phyloP scores from a whole-genome alignment of 2,113 vertebrate species.

The Typhlomys cinereus region DNA sequence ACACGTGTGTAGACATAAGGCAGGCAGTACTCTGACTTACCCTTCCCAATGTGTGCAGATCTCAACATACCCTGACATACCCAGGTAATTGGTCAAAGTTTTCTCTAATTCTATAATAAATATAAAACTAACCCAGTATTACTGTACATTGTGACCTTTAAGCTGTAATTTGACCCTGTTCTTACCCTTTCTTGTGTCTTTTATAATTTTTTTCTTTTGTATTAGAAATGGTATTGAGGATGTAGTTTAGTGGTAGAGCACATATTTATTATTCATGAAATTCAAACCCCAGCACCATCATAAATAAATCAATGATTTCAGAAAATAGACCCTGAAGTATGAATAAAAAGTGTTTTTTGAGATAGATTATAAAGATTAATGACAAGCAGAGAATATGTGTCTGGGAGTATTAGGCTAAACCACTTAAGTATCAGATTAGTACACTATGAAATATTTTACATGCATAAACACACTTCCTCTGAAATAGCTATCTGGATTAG shows the following conservation, averaged over 20 bases:
- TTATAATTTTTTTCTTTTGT: neutral
- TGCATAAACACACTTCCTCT: neutral
- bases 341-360: neutral
- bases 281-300: neutral
- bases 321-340: neutral
- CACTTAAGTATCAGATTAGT: neutral
- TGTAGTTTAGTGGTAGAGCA: neutral
- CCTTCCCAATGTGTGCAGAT: neutral
- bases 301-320: neutral
- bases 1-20: neutral
- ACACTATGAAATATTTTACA: constrained; percentile 45
- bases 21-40: no score
- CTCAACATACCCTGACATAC: neutral
- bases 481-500: constrained; percentile 49
- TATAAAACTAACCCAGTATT: neutral
- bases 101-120: neutral
- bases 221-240: neutral
- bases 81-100: neutral
- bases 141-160: neutral
- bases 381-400: neutral
- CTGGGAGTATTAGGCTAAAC: neutral
- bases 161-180: neutral
- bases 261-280: neutral
- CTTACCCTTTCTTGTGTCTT: neutral
- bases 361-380: neutral